Evolutionary conservation across 2,113 vertebrate genomes (phyloP), one percentile per base, ranked within the genome.

Genomic region (Myodes glareolus): DNA sequence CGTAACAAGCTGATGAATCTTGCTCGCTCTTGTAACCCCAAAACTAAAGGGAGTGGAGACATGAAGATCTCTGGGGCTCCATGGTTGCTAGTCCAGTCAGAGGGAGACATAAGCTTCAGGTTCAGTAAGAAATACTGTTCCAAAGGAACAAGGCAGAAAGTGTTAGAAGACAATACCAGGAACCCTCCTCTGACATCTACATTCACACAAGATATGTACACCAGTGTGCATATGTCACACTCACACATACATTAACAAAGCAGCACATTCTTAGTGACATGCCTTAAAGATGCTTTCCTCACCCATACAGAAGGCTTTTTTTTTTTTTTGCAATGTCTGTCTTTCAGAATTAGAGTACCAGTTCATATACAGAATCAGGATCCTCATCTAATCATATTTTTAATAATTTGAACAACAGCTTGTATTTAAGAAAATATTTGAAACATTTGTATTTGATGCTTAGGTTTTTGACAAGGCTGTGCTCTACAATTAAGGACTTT

Each of bases 341-440:
- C 31, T 80, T 33, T 89, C 29, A 45, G 68, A 68, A 91, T 88
- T 75, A 36, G 87, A 36, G 39, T 91, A 31, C 82, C 90, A 58
- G 55, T 81, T 36, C 82, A 39, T 14, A 1, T 77, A 58, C 55
- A 92, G 47, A 94, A 70, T 91, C 68, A 81, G 29, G 45, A 52
- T 82, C 36, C 73, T 93, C 19, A 42, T 33, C 13, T 5, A 12
- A 23, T 8, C 17, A 72, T 61, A 36, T 92, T 97, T 76, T 80
- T 89, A 92, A 89, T 82, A 92, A 86, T 94, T 70, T 76, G 58
- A 78, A 75, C 12, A 33, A 36, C 17, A 76, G 90, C 33, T 14
- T 91, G 1, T 91, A 36, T 76, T 27, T 90, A 86, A 93, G 88
- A 96, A 91, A 86, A 47, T 96, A 75, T 75, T 78, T 88, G 39